phyloP scores from a whole-genome alignment of 2,888 invertebrate genomes.

The Brachynemurus nebulosus region DNA sequence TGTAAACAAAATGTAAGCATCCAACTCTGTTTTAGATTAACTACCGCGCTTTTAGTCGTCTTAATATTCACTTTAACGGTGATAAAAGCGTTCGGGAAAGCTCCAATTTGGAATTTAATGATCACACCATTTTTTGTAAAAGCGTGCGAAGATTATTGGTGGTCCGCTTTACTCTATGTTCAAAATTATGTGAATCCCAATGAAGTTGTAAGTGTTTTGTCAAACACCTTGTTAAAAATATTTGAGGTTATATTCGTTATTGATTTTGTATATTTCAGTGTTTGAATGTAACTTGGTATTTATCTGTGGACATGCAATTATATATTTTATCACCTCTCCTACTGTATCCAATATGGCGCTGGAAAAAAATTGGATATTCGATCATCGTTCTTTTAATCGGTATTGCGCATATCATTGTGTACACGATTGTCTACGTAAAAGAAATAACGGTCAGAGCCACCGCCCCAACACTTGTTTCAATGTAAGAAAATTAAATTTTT shows the following conservation, averaged over 20 bases:
- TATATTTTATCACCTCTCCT: background rate
- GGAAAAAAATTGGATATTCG: background rate
- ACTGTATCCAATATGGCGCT: conserved; percentile 2
- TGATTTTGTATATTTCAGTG: background rate
- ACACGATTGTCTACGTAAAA: background rate
- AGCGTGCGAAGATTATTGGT: background rate
- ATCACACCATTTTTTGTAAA: background rate
- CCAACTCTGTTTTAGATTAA: background rate
- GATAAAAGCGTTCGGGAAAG: background rate
- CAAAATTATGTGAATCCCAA: conserved; percentile 2
- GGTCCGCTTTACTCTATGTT: conserved; percentile 1
- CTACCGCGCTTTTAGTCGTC: background rate
- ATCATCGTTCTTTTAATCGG: background rate
- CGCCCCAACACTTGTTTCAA: no score
- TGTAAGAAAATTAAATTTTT: no score
- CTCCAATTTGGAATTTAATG: background rate
- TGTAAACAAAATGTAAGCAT: background rate
- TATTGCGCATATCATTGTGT: background rate
- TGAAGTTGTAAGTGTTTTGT: background rate
- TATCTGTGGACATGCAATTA: conserved; percentile 4
- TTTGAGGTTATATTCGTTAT: no score
- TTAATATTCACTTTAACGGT: background rate
- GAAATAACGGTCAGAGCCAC: background rate
- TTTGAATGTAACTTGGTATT: background rate
- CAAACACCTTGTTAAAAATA: no score